A percentile compares a stretch with the other conserved stretches of the same genome.
phyloP scores from a whole-genome alignment of 2,888 invertebrate species.

The Busseola fusca region DNA sequence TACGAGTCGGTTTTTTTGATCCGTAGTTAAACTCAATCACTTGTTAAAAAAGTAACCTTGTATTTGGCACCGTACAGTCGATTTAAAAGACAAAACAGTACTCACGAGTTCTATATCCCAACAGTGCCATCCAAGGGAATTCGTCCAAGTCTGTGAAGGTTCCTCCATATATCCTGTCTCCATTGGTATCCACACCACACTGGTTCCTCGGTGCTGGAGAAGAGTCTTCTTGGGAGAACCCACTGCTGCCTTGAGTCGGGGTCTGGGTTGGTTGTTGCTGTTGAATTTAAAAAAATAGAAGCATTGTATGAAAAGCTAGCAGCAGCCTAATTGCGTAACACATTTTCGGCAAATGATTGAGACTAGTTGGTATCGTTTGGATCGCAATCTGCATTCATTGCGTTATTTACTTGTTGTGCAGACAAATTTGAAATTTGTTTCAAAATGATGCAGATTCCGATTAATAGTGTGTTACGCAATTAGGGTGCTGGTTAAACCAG shows the following conservation, averaged over 20 bases:
- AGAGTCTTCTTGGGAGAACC: slow-evolving; percentile 75
- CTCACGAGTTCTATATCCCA: slow-evolving; percentile 89
- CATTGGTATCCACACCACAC: slow-evolving; percentile 89
- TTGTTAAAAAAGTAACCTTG: too few relatives aligned
- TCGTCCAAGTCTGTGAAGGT: slow-evolving; percentile 90
- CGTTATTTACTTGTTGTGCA: too few relatives aligned
- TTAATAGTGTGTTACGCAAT: too few relatives aligned
- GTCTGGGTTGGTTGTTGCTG: slow-evolving; percentile 59
- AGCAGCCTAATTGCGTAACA: too few relatives aligned
- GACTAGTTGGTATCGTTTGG: too few relatives aligned
- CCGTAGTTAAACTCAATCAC: too few relatives aligned
- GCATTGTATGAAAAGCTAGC: not conserved
- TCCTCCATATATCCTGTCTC: slow-evolving; percentile 90
- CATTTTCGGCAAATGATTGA: too few relatives aligned
- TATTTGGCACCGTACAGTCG: too few relatives aligned
- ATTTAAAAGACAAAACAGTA: slow-evolving; percentile 28
- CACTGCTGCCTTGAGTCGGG: slow-evolving; percentile 44
- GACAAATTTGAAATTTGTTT: too few relatives aligned
- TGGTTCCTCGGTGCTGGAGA: slow-evolving; percentile 73
- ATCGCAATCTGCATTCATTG: too few relatives aligned
- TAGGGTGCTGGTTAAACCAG: too few relatives aligned
- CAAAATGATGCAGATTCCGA: too few relatives aligned
- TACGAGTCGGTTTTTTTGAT: not conserved
- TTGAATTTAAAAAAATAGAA: not conserved
- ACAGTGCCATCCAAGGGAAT: slow-evolving; percentile 90